A percentile compares a stretch with the other conserved stretches of the same genome.
Conservation (phyloP, 1,140 invertebrate genomes). For the Drosophila burlai region DNA sequence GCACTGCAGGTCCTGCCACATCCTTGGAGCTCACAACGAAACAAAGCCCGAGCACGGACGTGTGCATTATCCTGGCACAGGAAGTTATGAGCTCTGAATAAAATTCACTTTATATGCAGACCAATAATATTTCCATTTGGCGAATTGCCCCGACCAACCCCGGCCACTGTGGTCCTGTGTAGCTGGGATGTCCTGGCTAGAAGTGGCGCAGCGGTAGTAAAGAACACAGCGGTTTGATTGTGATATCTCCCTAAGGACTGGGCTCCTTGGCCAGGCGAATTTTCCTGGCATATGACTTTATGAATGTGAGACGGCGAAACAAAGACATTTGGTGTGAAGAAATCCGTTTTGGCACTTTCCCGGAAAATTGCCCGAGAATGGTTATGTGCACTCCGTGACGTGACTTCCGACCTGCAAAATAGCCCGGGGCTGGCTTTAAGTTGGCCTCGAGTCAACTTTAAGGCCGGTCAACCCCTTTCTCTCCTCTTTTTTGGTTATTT, state of each 20-base stretch:
- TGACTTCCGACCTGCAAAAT: conserved; percentile 36
- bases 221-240: conserved; percentile 58
- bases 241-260: conserved; percentile 57
- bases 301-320: conserved; percentile 51
- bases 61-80: conserved; percentile 39
- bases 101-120: conserved; percentile 77
- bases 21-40: conserved; percentile 3
- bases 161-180: conserved; percentile 15
- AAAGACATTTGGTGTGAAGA: conserved; percentile 58
- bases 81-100: conserved; percentile 61
- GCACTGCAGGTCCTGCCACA: conserved; percentile 8
- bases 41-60: conserved; percentile 11
- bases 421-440: conserved; percentile 25
- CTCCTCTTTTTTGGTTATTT: background rate
- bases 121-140: conserved; percentile 82
- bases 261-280: conserved; percentile 35
- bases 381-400: conserved; percentile 73
- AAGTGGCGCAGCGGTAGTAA: conserved; percentile 46
- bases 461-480: conserved; percentile 57
- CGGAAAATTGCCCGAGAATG: conserved; percentile 65
- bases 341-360: conserved; percentile 75
- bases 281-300: conserved; percentile 72
- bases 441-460: conserved; percentile 22
- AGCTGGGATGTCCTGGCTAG: conserved; percentile 4
- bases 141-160: conserved; percentile 56